phyloP scores from a whole-genome alignment of 2,888 invertebrate genomes.

The Tryphoninae sp. region DNA sequence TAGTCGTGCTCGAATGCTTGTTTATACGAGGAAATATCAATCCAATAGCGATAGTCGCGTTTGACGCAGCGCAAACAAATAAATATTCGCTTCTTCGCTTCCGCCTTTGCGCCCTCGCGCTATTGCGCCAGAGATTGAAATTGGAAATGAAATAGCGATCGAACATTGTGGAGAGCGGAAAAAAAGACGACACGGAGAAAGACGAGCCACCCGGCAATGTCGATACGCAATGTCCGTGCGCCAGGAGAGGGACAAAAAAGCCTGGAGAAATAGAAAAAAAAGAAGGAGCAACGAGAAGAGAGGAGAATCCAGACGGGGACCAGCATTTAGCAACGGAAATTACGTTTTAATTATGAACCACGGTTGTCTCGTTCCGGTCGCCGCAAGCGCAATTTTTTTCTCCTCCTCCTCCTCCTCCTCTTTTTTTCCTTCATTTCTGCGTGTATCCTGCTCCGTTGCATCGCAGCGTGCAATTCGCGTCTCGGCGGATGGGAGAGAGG shows the following conservation, averaged over 20 bases:
- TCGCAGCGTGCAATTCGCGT: conserved; percentile 11
- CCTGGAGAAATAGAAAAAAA: conserved; percentile 15
- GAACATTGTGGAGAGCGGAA: conserved; percentile 44
- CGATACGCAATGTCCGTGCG: conserved; percentile 14
- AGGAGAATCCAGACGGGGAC: conserved; percentile 28
- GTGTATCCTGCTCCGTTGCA: not conserved
- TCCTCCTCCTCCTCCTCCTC: conserved; percentile 6
- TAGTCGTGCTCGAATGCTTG: not conserved
- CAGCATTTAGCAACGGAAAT: conserved; percentile 63
- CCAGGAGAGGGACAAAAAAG: conserved; percentile 15
- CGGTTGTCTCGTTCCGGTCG: conserved; percentile 43
- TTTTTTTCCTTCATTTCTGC: conserved; percentile 13
- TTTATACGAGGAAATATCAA: no score
- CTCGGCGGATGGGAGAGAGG: not conserved
- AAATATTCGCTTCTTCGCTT: conserved; percentile 65
- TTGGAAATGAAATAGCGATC: conserved; percentile 66
- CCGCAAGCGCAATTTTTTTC: conserved; percentile 38
- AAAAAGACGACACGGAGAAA: conserved; percentile 7
- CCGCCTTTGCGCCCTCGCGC: conserved; percentile 33
- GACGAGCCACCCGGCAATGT: conserved; percentile 8
- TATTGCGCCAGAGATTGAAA: conserved; percentile 65
- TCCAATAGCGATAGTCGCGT: not conserved
- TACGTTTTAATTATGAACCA: conserved; percentile 71
- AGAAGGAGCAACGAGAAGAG: conserved; percentile 23
- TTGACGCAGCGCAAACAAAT: conserved; percentile 43